phyloP scores from a whole-genome alignment of 2,797 vertebrate species.

The Lerista edwardsae region DNA sequence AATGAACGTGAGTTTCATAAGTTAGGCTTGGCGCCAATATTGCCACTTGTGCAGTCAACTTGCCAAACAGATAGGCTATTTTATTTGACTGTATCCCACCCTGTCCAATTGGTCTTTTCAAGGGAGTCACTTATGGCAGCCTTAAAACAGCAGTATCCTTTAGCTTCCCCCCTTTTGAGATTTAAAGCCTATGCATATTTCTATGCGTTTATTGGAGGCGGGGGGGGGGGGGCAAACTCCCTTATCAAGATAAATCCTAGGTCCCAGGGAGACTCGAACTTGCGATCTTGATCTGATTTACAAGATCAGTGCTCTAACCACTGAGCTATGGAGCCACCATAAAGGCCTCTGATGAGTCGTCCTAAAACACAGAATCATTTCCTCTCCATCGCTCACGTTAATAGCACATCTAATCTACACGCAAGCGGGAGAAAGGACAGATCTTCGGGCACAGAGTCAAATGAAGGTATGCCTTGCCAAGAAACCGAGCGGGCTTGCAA shows the following conservation, averaged over 20 bases:
- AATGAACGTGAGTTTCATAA: neutral
- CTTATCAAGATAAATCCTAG: rapidly evolving
- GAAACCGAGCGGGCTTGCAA: no score
- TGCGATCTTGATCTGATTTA: conserved; percentile 53
- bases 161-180: neutral
- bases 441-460: no score
- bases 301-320: conserved; percentile 55
- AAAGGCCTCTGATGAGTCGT: rapidly evolving
- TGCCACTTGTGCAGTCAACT: neutral
- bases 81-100: neutral
- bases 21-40: neutral
- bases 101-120: neutral
- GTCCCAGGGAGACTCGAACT: conserved; percentile 66
- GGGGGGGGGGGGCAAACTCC: neutral
- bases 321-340: conserved; percentile 34
- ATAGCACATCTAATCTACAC: no score
- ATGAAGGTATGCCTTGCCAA: no score
- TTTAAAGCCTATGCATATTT: neutral
- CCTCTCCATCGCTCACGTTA: rapidly evolving
- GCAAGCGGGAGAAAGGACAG: neutral
- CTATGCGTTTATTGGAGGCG: no score
- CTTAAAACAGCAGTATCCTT: neutral
- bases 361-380: neutral
- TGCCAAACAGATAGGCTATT: neutral
- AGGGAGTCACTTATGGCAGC: neutral